Evolutionary conservation across 2,888 invertebrate genomes (phyloP).

Genomic region (Eumerus sabulonum): DNA sequence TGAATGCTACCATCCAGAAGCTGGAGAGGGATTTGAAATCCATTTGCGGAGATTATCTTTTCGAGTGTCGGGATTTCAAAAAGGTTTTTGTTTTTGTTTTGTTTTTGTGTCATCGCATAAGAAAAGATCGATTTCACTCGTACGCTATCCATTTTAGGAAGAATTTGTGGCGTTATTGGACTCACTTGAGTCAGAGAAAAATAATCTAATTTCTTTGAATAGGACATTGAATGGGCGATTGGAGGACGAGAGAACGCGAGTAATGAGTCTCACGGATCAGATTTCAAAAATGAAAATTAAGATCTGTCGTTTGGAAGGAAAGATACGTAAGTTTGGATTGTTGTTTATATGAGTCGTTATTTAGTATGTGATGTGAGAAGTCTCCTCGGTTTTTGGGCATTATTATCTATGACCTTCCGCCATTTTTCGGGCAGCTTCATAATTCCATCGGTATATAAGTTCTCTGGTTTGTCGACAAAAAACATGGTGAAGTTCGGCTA

Average conservation of each 20-base stretch:
- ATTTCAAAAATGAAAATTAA: conserved; percentile 74
- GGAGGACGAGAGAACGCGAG: conserved; percentile 72
- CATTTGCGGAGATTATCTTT: conserved; percentile 76
- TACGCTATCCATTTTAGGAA: conserved; percentile 72
- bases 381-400: too few relatives aligned
- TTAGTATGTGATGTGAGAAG: too few relatives aligned
- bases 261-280: conserved; percentile 72
- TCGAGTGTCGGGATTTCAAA: conserved; percentile 77
- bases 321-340: conserved; percentile 71
- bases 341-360: not conserved
- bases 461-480: too few relatives aligned
- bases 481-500: too few relatives aligned
- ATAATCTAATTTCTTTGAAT: conserved; percentile 72
- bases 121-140: too few relatives aligned
- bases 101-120: conserved; percentile 15
- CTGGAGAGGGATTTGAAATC: conserved; percentile 75
- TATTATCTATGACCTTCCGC: too few relatives aligned
- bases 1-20: conserved; percentile 71
- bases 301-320: conserved; percentile 74
- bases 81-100: conserved; percentile 71
- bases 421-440: too few relatives aligned
- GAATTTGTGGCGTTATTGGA: conserved; percentile 76
- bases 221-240: conserved; percentile 72
- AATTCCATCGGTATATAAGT: too few relatives aligned
- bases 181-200: conserved; percentile 76